phyloP scores from a whole-genome alignment of 2,797 vertebrate genomes.

The Gymnothorax reevesii region DNA sequence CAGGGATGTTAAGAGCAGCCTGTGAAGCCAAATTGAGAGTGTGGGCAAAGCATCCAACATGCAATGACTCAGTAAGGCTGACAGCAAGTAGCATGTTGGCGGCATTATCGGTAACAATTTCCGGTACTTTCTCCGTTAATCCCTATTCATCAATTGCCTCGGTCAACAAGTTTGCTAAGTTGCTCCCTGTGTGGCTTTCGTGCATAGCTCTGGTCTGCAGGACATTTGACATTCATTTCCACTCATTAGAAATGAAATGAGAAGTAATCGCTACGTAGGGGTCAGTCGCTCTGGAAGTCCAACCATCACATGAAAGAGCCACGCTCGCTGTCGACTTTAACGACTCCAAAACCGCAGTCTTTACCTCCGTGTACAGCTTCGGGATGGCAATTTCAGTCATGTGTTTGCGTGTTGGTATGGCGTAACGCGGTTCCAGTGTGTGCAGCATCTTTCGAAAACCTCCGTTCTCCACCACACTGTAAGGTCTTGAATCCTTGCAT shows the following conservation, averaged over 20 bases:
- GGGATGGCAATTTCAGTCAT: slow-evolving; percentile 33
- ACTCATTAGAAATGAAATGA: neutral
- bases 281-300: slow-evolving; percentile 22
- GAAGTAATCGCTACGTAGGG: slow-evolving; percentile 13
- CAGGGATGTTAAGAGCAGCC: neutral
- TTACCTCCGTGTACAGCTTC: slow-evolving; percentile 25
- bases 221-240: slow-evolving; percentile 20
- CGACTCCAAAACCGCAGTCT: slow-evolving; percentile 18
- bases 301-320: slow-evolving; percentile 28
- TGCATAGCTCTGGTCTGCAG: slow-evolving; percentile 34
- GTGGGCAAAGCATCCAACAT: neutral
- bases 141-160: too few relatives aligned
- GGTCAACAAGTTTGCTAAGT: too few relatives aligned
- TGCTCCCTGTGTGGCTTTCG: slow-evolving; percentile 13
- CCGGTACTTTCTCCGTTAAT: too few relatives aligned
- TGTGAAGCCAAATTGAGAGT: neutral
- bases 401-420: slow-evolving; percentile 17
- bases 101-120: neutral
- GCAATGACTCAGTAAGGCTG: neutral
- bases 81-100: neutral
- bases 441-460: too few relatives aligned
- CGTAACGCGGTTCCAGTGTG: slow-evolving; percentile 23
- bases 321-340: slow-evolving; percentile 1
- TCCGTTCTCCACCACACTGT: too few relatives aligned
- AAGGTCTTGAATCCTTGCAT: slow-evolving; percentile 18